Conservation (phyloP, 2,113 vertebrate genomes). For the Pogonocichla stellata region DNA sequence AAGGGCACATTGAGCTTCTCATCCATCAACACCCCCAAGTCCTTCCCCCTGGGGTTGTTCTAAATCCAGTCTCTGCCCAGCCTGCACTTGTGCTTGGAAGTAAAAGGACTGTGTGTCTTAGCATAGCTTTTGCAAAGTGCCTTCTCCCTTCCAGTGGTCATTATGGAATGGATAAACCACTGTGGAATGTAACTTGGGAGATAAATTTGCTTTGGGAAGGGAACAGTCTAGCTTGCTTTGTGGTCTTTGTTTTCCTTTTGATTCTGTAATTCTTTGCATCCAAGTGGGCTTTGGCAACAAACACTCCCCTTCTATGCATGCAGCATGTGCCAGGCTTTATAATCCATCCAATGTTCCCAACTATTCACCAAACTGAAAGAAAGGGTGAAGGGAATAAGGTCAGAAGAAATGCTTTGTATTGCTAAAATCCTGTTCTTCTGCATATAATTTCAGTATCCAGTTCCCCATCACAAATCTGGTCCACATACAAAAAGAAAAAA, state of each 20-base stretch:
- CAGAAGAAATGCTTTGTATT: background rate
- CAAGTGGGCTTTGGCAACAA: background rate
- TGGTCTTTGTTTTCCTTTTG: background rate
- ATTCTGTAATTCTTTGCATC: background rate
- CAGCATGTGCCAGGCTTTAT: background rate
- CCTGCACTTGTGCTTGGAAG: background rate
- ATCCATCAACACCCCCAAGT: background rate
- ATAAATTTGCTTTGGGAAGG: background rate
- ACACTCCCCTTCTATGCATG: background rate
- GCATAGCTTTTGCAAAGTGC: background rate
- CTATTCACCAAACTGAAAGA: background rate
- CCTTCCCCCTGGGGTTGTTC: background rate
- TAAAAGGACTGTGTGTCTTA: background rate
- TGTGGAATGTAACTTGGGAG: background rate
- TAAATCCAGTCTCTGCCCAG: background rate
- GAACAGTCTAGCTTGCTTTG: background rate
- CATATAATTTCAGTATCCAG: background rate
- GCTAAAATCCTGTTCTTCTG: background rate
- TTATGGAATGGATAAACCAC: background rate
- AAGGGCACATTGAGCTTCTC: background rate
- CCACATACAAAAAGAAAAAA: background rate
- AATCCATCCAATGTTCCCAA: background rate
- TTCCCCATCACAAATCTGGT: background rate
- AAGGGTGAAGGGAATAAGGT: background rate
- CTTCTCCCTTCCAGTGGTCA: background rate